These are phyloP conservation scores for Callyntrura sp. DNA, from an alignment of 2,888 invertebrate species.

Conservation along the genomic window DNA sequence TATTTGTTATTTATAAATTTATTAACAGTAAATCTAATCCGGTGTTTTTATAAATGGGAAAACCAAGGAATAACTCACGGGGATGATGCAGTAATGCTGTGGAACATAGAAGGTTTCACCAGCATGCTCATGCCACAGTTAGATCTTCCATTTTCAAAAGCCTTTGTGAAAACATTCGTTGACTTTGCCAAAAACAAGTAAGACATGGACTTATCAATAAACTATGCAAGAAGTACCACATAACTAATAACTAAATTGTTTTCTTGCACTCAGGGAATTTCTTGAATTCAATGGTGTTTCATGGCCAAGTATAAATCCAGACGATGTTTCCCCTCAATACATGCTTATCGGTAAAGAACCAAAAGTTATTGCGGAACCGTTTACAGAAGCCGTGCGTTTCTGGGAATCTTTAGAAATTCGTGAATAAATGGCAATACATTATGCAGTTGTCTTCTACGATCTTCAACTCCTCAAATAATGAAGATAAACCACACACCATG, in stretches of 20 bases:
- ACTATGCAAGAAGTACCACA: too few species aligned
- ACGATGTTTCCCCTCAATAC: slow-evolving; percentile 34
- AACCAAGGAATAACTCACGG: slow-evolving; percentile 62
- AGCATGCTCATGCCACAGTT: neutral
- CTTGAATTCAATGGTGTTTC: slow-evolving; percentile 53
- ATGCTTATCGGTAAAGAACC: slow-evolving; percentile 55
- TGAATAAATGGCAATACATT: neutral
- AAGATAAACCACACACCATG: too few species aligned
- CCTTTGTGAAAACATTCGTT: slow-evolving; percentile 57
- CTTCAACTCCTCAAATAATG: too few species aligned
- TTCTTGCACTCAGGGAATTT: slow-evolving; percentile 4
- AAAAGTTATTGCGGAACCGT: slow-evolving; percentile 68
- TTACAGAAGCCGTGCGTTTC: slow-evolving; percentile 41
- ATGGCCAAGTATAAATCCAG: slow-evolving; percentile 44
- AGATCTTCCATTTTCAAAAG: slow-evolving; percentile 70
- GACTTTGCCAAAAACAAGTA: slow-evolving; percentile 72
- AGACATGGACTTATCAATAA: neutral
- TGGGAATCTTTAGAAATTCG: slow-evolving; percentile 42
- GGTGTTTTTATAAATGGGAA: too few species aligned
- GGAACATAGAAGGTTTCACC: slow-evolving; percentile 49
- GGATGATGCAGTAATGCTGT: slow-evolving; percentile 61
- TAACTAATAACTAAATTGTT: neutral
- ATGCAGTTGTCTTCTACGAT: too few species aligned
- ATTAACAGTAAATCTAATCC: slow-evolving; percentile 2
- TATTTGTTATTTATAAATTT: slow-evolving; percentile 65